Conservation (phyloP, 1,140 invertebrate genomes). For the Aricia agestis region DNA sequence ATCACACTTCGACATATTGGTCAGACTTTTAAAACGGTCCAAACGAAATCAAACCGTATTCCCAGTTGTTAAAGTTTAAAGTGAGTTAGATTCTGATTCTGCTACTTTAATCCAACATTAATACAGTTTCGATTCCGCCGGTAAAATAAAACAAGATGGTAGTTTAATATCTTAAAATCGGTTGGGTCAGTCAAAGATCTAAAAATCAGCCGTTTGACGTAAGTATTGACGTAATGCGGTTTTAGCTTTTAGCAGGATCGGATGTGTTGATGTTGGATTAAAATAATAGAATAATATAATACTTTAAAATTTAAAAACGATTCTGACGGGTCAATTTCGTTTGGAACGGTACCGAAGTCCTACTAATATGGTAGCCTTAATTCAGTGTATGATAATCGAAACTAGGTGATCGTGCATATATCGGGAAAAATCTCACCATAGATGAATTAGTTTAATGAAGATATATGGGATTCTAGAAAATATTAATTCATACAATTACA, state of each 20-base stretch:
- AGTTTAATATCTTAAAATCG: too few relatives aligned
- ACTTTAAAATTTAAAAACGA: neutral
- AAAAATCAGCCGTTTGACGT: too few relatives aligned
- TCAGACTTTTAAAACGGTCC: neutral
- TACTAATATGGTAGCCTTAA: neutral
- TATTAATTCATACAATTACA: conserved; percentile 69
- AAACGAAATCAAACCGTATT: neutral
- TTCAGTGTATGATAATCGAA: conserved; percentile 37
- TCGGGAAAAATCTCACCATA: conserved; percentile 75
- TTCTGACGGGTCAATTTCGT: neutral
- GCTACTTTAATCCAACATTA: neutral
- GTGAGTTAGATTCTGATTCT: neutral
- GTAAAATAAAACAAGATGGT: too few relatives aligned
- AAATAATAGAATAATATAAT: too few relatives aligned
- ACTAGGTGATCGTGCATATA: conserved; percentile 72
- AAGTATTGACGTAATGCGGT: too few relatives aligned
- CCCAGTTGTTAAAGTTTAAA: neutral
- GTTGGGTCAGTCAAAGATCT: too few relatives aligned
- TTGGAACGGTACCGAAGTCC: neutral
- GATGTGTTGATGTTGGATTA: too few relatives aligned
- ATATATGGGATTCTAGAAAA: conserved; percentile 76
- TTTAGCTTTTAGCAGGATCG: too few relatives aligned
- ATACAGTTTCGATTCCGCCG: too few relatives aligned
- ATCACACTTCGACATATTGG: neutral
- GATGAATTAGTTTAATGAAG: conserved; percentile 74